These are phyloP conservation scores for Pyrrhia umbra DNA, from an alignment of 2,888 invertebrate genomes.

Conservation along the genomic window DNA sequence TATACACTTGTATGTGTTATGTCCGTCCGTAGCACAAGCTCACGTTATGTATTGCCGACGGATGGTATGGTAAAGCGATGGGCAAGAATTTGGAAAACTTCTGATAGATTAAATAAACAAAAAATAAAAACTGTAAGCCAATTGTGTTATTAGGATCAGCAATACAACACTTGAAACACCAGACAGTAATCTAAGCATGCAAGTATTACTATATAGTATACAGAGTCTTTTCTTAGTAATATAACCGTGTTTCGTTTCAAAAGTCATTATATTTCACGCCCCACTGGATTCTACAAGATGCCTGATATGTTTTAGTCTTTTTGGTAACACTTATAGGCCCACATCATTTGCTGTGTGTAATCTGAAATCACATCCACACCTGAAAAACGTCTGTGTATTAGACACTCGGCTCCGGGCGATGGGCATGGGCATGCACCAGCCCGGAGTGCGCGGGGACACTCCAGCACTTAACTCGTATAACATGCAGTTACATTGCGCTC, in stretches of 20 bases:
- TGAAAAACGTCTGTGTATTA: conserved; percentile 56
- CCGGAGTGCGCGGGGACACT: conserved; percentile 22
- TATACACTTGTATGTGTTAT: background rate
- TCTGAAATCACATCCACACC: conserved; percentile 57
- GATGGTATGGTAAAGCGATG: conserved; percentile 77
- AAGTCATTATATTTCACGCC: conserved; percentile 50
- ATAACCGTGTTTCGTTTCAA: conserved; percentile 61
- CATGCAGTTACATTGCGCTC: conserved; percentile 42
- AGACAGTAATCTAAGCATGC: conserved; percentile 67
- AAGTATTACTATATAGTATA: conserved; percentile 58
- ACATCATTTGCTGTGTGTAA: conserved; percentile 58
- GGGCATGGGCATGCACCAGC: conserved; percentile 11
- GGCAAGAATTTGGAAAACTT: conserved; percentile 75
- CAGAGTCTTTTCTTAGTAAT: conserved; percentile 50
- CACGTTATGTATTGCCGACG: conserved; percentile 86
- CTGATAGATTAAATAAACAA: conserved; percentile 63
- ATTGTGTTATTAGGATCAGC: conserved; percentile 74
- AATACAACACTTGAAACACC: conserved; percentile 62
- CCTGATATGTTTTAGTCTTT: conserved; percentile 55
- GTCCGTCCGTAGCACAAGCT: conserved; percentile 68
- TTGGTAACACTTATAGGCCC: conserved; percentile 58
- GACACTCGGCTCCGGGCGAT: conserved; percentile 31
- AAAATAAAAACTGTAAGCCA: conserved; percentile 75
- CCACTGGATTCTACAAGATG: conserved; percentile 50
- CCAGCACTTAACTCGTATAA: conserved; percentile 3